Evolutionary conservation across 92 coral and sea anemone species (phyloP), one percentile per base, ranked within the genome.

Genomic region (Epizoanthus rinbou): DNA sequence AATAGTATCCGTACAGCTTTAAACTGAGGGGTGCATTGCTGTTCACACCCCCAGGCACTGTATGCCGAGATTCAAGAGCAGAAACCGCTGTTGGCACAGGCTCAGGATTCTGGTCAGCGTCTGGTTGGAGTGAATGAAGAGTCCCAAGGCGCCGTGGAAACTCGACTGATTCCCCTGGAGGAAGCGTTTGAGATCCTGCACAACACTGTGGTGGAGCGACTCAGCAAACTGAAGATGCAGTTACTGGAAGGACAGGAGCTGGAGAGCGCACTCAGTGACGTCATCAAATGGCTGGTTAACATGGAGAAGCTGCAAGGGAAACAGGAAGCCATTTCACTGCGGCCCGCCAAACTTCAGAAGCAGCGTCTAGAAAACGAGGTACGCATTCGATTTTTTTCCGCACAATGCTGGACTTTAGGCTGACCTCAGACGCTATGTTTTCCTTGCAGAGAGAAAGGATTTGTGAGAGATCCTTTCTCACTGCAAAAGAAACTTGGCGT

Each of bases 331-430:
- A 88, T 93, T 74, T 73, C 95, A 0, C 75, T 96, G 80, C 85
- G 93, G 58, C 94, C 89, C 45, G 83, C 67, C 57, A 93, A 91
- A 86, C 81, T 96, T 1, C 84, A 87, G 70, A 81, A 74, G 45
- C 95, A 91, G 64, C 92, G 87, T n/a, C 84, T 84, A 24, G 95
- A 94, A 47, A 94, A 94, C 35, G 93, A 94, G 87, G 99, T 96
- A 52, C 57, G 92, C 69, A 60, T n/a, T 63, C 68, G 8, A 24
- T n/a, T 28, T 63, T 62, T 63, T 17, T 63, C 68, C 11, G 69
- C 35, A 21, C 11, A 14, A 23, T 28, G 13, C n/a, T n/a, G n/a
- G n/a, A n/a, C n/a, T n/a, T n/a, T n/a, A n/a, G n/a, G n/a, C n/a
- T n/a, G n/a, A n/a, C n/a, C n/a, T n/a, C n/a, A n/a, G n/a, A n/a